phyloP scores from a whole-genome alignment of 2,113 vertebrate genomes.

The Glaucomys volans region DNA sequence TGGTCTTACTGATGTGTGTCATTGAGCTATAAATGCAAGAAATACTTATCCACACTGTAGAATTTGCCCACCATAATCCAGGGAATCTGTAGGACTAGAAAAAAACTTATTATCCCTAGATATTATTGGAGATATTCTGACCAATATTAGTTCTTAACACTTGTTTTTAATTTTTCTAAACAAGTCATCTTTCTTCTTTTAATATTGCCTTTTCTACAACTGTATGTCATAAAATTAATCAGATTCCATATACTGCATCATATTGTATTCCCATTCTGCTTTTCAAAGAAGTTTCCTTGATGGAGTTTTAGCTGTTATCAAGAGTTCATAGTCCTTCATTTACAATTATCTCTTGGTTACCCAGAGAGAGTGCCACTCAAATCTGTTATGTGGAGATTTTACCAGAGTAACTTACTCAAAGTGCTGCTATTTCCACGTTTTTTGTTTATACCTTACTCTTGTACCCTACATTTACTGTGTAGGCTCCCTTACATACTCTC shows the following conservation, averaged over 20 bases:
- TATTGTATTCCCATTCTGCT: not conserved
- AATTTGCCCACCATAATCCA: not conserved
- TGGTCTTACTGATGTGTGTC: not conserved
- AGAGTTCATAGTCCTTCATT: not conserved
- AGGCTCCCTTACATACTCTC: not conserved
- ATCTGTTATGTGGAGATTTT: not conserved
- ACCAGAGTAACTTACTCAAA: not conserved
- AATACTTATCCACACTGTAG: not conserved
- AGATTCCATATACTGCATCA: not conserved
- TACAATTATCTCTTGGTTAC: not conserved
- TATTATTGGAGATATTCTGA: not conserved
- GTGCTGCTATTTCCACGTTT: not conserved
- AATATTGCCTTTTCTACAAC: not conserved
- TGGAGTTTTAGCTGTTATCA: not conserved
- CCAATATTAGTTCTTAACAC: not conserved
- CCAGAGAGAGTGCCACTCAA: not conserved
- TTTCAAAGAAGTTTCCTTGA: not conserved
- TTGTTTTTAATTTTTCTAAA: not conserved
- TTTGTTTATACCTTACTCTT: not conserved
- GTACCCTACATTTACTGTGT: not conserved
- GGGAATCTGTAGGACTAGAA: not conserved
- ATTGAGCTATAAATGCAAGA: not conserved
- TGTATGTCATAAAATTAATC: not conserved
- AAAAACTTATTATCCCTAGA: not conserved
- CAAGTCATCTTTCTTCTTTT: slow-evolving; percentile 15